Base-by-base conservation (phyloP, 2,888 invertebrate species). In the Drosophila diplacantha region DNA sequence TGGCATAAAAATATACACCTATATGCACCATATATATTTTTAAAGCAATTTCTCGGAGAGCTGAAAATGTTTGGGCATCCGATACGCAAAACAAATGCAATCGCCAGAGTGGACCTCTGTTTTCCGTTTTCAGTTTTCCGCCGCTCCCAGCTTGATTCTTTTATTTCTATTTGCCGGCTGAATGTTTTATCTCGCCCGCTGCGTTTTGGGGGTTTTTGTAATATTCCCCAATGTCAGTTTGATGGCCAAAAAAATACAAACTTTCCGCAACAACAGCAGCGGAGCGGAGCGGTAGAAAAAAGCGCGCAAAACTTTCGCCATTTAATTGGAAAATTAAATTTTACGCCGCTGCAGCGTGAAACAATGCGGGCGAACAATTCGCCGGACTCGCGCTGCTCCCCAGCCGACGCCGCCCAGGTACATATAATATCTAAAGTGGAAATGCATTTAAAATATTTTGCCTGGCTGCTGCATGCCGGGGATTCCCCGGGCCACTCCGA, bases 261-360 rank as follows among this genome's bases (percentile, higher is more conserved):
- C 71, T 79, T 83, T 82, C 47, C 68, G 34, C 58, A 65, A 39
- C 51, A 75, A 29, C 31, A 51, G n/a, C 35, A 35, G 8, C 38
- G 43, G 51, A 34, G 14, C n/a, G 7, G 4, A n/a, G n/a, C n/a
- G n/a, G n/a, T 11, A 16, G 7, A 41, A 16, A 16, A 11, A 44
- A 16, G 11, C 18, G 18, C 18, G 29, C 8, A 18, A 18, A 82
- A 67, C 58, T 61, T 75, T 72, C 65, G 70, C 73, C 69, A 78
- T 85, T 85, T 85, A 85, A 86, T 86, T 85, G 85, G 84, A 85
- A 85, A 85, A 86, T 85, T 81, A 85, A 86, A 85, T 86, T 85
- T 78, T 51, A 71, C 83, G 72, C 73, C 68, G 49, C 32, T 56
- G 51, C 66, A 35, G 38, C 38, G 52, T 16, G 22, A n/a, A 64